Base-by-base conservation (phyloP, 1,140 invertebrate species). In the Potamilus streckersoni region DNA sequence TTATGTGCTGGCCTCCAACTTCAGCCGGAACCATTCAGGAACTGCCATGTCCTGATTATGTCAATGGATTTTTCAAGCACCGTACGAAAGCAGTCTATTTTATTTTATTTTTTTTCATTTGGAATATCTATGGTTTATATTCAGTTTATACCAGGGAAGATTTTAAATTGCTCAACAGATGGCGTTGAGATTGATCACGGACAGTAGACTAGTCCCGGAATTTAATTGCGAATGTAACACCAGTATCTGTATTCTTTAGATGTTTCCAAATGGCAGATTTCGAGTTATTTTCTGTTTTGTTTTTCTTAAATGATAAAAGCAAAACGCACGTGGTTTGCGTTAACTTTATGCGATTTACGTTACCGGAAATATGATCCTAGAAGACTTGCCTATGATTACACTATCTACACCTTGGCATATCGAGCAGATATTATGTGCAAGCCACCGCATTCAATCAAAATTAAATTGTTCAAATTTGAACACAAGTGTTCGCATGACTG, bases 1-100 rank as follows among this genome's bases (percentile, higher is more conserved):
- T 95, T 11, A 89, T 95, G 2, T 96, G 95, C 85, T 96, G 95
- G 95, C 94, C 93, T 1, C 90, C 92, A 1, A 94, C 94, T 2
- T 90, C 90, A 0, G 92, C 92, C 60, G 92, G 93, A 23, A 92
- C 91, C 0, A 78, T 92, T 20, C 93, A 93, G 2, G 83, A 92
- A 0, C 89, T 95, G 71, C 92, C 93, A 2, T 96, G 95, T 82
- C 94, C 96, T 71, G 91, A 92, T 16, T 94, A 95, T 81, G 92
- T 96, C 71, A 93, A 94, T 76, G 94, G 94, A 64, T 93, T 96
- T 71, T 79, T 82, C 63, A 77, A 61, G 57, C 69, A 78, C 31
- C 80, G 83, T 84, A 78, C 69, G 69, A 69, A 68, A 2, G 59
- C n/a, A 69, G 49, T 59, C 19, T 31, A 68, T 74, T 13, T 31